Evolutionary conservation across 2,797 vertebrate genomes (phyloP).

Genomic region (Pagetopsis macropterus): DNA sequence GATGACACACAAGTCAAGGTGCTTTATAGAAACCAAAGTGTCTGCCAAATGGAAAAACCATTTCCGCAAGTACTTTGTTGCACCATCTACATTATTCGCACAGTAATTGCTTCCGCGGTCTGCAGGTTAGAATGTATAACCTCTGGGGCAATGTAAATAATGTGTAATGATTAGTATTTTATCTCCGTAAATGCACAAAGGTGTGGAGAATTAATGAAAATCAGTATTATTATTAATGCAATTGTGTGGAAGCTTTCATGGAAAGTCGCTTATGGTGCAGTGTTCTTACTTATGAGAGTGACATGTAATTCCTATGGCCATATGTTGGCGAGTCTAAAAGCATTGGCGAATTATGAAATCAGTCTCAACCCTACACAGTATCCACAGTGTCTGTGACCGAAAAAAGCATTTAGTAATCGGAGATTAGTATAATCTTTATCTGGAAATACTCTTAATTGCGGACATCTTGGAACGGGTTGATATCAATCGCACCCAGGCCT

Average conservation of each 20-base stretch:
- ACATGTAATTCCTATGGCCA: conserved; percentile 19
- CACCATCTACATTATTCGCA: conserved; percentile 77
- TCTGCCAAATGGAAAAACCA: conserved; percentile 79
- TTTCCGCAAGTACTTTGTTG: conserved; percentile 83
- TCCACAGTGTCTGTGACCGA: conserved; percentile 8
- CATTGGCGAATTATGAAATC: conserved; percentile 40
- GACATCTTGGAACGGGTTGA: conserved; percentile 47
- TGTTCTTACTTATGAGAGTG: conserved; percentile 2
- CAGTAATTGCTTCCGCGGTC: conserved; percentile 78
- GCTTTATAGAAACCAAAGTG: conserved; percentile 75
- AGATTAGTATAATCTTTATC: conserved; percentile 54
- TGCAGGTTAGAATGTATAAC: conserved; percentile 69
- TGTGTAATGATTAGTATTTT: conserved; percentile 56
- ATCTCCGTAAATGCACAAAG: conserved; percentile 47
- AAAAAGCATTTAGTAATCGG: conserved; percentile 55
- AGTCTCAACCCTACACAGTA: conserved; percentile 23
- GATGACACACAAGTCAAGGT: conserved; percentile 58
- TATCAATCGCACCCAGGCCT: conserved; percentile 61
- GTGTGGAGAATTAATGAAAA: conserved; percentile 52
- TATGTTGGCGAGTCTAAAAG: conserved; percentile 40
- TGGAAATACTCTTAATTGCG: conserved; percentile 68
- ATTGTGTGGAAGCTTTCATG: conserved; percentile 3
- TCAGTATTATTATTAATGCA: conserved; percentile 22
- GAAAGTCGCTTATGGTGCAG: neutral
- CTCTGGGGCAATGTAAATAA: conserved; percentile 68